A percentile compares a stretch with the other conserved stretches of the same genome.
phyloP scores from a whole-genome alignment of 2,113 vertebrate genomes.

The Tetrao urogallus region DNA sequence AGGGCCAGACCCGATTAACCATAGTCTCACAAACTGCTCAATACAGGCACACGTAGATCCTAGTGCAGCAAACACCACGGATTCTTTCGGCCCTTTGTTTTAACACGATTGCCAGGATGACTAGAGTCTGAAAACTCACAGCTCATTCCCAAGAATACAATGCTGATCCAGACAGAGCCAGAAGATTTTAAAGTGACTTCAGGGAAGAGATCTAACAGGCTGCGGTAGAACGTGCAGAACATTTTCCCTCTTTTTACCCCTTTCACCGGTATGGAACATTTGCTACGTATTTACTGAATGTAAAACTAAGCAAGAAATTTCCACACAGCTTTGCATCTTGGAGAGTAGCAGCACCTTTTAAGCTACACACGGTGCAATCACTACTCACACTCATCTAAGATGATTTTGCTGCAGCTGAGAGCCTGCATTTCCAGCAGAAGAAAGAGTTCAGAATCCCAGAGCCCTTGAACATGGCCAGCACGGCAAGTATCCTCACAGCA shows the following conservation, averaged over 20 bases:
- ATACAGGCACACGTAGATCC: not conserved
- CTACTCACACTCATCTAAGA: not conserved
- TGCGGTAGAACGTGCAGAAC: not conserved
- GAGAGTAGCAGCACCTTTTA: not conserved
- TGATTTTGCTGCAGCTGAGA: not conserved
- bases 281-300: not conserved
- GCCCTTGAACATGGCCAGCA: not conserved
- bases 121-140: conserved; percentile 55
- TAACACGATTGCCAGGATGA: conserved; percentile 31
- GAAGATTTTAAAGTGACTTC: not conserved
- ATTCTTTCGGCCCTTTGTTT: conserved; percentile 29
- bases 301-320: not conserved
- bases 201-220: not conserved
- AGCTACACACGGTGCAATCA: not conserved
- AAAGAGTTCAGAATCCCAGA: not conserved
- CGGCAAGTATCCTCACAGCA: conserved; percentile 9
- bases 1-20: conserved; percentile 30
- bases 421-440: not conserved
- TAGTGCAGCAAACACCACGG: not conserved
- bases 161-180: conserved; percentile 35
- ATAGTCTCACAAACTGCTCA: not conserved
- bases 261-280: not conserved
- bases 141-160: conserved; percentile 50
- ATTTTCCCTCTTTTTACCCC: not conserved
- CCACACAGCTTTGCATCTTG: not conserved